Evolutionary conservation across 2,113 vertebrate genomes (phyloP), one percentile per base, ranked within the genome.

Genomic region (Cricetomys ansorgei): DNA sequence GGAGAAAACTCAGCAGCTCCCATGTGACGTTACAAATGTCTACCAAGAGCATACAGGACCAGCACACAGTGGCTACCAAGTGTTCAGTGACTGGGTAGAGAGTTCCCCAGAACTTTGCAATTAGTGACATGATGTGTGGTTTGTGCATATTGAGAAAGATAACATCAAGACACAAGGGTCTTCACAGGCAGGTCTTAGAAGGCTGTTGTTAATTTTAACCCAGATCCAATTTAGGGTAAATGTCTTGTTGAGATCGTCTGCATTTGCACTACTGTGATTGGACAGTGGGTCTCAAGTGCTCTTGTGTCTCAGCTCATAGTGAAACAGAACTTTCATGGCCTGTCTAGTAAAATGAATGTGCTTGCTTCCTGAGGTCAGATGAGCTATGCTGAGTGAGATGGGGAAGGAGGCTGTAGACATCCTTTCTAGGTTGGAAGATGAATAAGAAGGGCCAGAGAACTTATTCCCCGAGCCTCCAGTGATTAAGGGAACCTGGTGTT

Each of bases 141-240:
- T 95, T 94, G 25, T 67, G 16, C 80, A 27, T 92, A 40, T 37
- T 84, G 72, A 89, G 62, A 93, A 86, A n/a, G n/a, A n/a, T n/a
- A n/a, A 87, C 19, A 89, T 55, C 6, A 31, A 55, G 89, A 84
- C 3, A 7, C 34, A 50, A 88, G 57, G 27, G 72, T 85, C 69
- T 86, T 79, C 92, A 40, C 31, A 93, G 50, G 76, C 50, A 65
- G 17, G 48, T 92, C 4, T 83, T 87, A 92, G 43, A 91, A 89
- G 23, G 23, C 86, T 91, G 6, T 48, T 29, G 48, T 89, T 62
- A 62, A 55, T 43, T 88, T 43, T 95, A 92, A 92, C 25, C 2
- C 19, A 67, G 62, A 45, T 43, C 64, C 25, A 64, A 50, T 64
- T 81, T 86, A 94, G 3, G 65, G 23, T 84, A 93, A 92, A 94